These are phyloP conservation scores for Rugalucina vietnamica DNA, from an alignment of 2,888 invertebrate genomes.

Conservation along the genomic window DNA sequence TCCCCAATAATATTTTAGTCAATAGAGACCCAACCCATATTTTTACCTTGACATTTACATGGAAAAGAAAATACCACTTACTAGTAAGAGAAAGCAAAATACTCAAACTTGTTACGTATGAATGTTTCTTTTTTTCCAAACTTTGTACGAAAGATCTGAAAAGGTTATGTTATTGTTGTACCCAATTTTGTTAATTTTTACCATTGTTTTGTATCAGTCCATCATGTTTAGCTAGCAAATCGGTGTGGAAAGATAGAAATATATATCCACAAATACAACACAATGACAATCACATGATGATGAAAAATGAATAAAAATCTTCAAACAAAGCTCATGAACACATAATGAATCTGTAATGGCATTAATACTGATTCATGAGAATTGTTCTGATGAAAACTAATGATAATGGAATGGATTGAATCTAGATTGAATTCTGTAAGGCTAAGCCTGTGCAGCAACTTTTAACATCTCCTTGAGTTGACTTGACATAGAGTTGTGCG, in stretches of 20 bases:
- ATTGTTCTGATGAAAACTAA: conserved; percentile 59
- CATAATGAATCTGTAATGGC: conserved; percentile 56
- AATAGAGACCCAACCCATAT: too few relatives aligned
- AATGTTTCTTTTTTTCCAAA: too few relatives aligned
- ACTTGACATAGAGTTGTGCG: conserved; percentile 71
- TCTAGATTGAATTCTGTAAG: background rate
- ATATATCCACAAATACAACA: conserved; percentile 25
- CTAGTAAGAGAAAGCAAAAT: too few relatives aligned
- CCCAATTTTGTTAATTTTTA: background rate
- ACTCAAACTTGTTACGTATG: too few relatives aligned
- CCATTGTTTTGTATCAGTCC: background rate
- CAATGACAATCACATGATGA: conserved; percentile 7
- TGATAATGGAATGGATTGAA: conserved; percentile 62
- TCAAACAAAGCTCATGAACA: conserved; percentile 64
- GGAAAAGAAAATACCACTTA: too few relatives aligned
- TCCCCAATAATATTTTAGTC: too few relatives aligned
- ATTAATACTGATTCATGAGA: conserved; percentile 66
- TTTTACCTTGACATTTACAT: too few relatives aligned
- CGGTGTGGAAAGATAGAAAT: conserved; percentile 50
- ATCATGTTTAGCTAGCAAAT: background rate
- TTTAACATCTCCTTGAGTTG: conserved; percentile 82
- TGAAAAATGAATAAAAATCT: conserved; percentile 34
- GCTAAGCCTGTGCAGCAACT: conserved; percentile 72
- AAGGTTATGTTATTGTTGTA: background rate
- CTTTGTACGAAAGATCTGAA: background rate